Evolutionary conservation across 2,888 invertebrate species (phyloP).

Genomic region (Dryomyza anilis): DNA sequence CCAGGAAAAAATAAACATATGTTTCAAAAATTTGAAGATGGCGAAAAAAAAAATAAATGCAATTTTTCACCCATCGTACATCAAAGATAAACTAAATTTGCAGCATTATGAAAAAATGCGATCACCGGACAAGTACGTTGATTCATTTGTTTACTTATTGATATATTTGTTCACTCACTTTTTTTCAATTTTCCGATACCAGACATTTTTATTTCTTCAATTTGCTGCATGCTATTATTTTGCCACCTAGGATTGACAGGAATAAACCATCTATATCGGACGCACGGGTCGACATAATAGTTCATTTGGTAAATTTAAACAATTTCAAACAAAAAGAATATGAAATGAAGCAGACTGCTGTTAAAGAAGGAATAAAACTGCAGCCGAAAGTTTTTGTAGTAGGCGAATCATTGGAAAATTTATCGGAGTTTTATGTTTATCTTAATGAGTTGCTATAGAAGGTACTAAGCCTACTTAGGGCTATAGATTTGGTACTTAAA

Average conservation of each 20-base stretch:
- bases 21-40: slow-evolving; percentile 1
- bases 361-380: slow-evolving; percentile 11
- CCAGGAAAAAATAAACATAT: slow-evolving; percentile 11
- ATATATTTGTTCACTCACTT: slow-evolving; percentile 6
- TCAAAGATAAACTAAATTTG: slow-evolving; percentile 15
- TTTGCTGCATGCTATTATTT: slow-evolving; percentile 6
- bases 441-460: slow-evolving; percentile 15
- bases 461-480: slow-evolving; percentile 15
- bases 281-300: slow-evolving; percentile 3
- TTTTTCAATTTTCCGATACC: slow-evolving; percentile 3
- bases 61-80: slow-evolving; percentile 1
- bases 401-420: slow-evolving; percentile 10
- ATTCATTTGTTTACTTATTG: background rate
- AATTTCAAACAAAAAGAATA: slow-evolving; percentile 22
- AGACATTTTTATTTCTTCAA: slow-evolving; percentile 1
- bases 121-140: background rate
- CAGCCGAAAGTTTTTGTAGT: slow-evolving; percentile 23
- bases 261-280: slow-evolving; percentile 11
- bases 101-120: slow-evolving; percentile 5
- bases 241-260: background rate
- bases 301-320: slow-evolving; percentile 6
- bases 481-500: slow-evolving; percentile 23
- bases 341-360: slow-evolving; percentile 1
- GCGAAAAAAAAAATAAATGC: slow-evolving; percentile 6
- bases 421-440: slow-evolving; percentile 20